These are phyloP conservation scores for Crotalus viridis DNA, from an alignment of 2,113 vertebrate species.

Conservation along the genomic window DNA sequence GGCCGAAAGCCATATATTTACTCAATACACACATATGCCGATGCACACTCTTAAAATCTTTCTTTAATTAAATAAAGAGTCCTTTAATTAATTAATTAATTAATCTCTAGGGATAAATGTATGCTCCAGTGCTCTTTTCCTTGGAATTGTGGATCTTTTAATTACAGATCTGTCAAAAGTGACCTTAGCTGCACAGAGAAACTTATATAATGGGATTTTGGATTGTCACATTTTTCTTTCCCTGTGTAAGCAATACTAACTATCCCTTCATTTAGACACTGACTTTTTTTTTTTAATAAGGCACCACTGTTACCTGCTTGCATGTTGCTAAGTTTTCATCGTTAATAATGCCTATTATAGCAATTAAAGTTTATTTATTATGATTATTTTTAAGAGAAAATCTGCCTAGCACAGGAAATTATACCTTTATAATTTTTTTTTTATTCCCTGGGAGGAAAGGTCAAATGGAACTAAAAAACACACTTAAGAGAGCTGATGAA, in stretches of 20 bases:
- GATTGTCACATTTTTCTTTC: constrained; percentile 23
- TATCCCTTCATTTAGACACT: constrained; percentile 30
- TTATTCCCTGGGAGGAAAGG: constrained; percentile 6
- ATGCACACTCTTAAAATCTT: constrained; percentile 2
- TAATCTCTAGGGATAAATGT: background rate
- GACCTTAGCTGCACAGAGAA: constrained; percentile 4
- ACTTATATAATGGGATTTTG: constrained; percentile 29
- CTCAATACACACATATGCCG: constrained; percentile 7
- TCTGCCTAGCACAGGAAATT: constrained; percentile 43
- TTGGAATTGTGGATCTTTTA: constrained; percentile 2
- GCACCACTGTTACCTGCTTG: constrained; percentile 14
- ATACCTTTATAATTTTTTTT: background rate
- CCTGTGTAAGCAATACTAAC: constrained; percentile 20
- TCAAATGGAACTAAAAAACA: constrained; percentile 25
- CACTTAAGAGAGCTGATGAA: constrained; percentile 23
- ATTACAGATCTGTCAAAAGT: constrained; percentile 12
- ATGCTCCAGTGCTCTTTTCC: background rate
- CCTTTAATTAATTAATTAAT: background rate
- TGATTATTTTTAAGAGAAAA: constrained; percentile 57
- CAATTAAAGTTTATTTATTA: constrained; percentile 49
- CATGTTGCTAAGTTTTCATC: constrained; percentile 42
- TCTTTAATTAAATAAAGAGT: constrained; percentile 36
- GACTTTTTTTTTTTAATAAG: constrained; percentile 25
- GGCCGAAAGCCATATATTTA: background rate
- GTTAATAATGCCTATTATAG: constrained; percentile 46